phyloP scores from a whole-genome alignment of 1,140 invertebrate species.

The Drosophila tani region DNA sequence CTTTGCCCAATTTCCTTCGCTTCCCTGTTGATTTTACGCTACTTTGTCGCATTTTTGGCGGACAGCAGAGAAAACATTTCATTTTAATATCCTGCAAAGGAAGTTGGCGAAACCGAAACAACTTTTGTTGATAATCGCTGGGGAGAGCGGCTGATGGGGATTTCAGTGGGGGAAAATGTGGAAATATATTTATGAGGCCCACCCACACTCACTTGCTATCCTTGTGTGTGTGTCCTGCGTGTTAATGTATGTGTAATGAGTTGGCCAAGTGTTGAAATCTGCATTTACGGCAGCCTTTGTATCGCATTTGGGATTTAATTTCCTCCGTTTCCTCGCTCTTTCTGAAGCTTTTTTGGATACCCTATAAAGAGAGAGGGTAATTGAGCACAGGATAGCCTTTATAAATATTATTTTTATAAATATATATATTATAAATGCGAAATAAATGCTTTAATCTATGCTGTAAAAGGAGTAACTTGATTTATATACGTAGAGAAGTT shows the following conservation, averaged over 20 bases:
- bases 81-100: conserved; percentile 69
- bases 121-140: conserved; percentile 36
- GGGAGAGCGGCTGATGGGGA: not conserved
- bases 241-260: conserved; percentile 65
- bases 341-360: not conserved
- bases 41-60: conserved; percentile 61
- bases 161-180: conserved; percentile 50
- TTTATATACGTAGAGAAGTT: too few relatives aligned
- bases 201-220: conserved; percentile 2
- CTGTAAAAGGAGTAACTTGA: too few relatives aligned
- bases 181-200: conserved; percentile 74
- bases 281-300: conserved; percentile 66
- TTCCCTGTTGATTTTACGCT: conserved; percentile 53
- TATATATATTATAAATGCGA: too few relatives aligned
- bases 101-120: conserved; percentile 29
- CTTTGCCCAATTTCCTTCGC: conserved; percentile 13
- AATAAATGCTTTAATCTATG: too few relatives aligned
- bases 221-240: conserved; percentile 34
- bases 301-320: conserved; percentile 30
- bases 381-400: not conserved
- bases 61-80: conserved; percentile 73
- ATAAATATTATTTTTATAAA: too few relatives aligned
- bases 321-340: not conserved
- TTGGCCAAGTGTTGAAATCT: conserved; percentile 69
- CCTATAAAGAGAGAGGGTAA: not conserved